Evolutionary conservation across 2,888 invertebrate genomes (phyloP).

Genomic region (Leucozona laternaria): DNA sequence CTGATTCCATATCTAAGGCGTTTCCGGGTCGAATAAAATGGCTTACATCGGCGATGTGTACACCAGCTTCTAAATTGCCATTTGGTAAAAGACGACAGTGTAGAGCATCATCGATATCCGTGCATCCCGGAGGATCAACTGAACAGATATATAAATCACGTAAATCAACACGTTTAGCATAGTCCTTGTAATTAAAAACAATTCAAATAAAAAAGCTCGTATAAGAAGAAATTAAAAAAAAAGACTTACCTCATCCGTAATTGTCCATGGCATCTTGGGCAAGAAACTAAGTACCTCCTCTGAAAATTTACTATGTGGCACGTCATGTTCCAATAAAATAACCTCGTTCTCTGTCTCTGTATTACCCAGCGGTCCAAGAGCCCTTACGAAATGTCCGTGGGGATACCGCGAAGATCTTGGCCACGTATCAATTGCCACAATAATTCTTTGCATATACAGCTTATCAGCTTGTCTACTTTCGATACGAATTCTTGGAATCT

Average conservation of each 20-base stretch:
- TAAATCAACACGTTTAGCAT: constrained; percentile 91
- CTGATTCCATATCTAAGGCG: constrained; percentile 96
- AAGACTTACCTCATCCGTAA: constrained; percentile 89
- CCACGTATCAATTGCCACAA: constrained; percentile 99
- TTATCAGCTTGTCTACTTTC: constrained; percentile 96
- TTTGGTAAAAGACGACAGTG: constrained; percentile 92
- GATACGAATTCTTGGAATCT: constrained; percentile 97
- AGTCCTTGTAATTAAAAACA: constrained; percentile 85
- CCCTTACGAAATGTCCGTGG: constrained; percentile 97
- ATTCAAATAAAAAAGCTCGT: not conserved
- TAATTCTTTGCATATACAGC: constrained; percentile 92
- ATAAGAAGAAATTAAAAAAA: not conserved
- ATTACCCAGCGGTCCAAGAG: constrained; percentile 96
- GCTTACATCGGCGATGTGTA: constrained; percentile 99
- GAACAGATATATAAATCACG: constrained; percentile 95
- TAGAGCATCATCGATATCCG: constrained; percentile 99
- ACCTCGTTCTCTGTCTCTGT: constrained; percentile 98
- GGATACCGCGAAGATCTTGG: constrained; percentile 96
- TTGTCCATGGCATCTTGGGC: constrained; percentile 94
- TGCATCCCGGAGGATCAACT: constrained; percentile 99
- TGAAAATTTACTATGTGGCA: constrained; percentile 97
- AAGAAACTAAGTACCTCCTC: constrained; percentile 96
- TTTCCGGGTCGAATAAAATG: constrained; percentile 97
- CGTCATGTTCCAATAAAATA: constrained; percentile 97
- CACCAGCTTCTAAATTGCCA: constrained; percentile 93